Conservation (phyloP, 2,113 vertebrate genomes). For the Cercocebus atys region DNA sequence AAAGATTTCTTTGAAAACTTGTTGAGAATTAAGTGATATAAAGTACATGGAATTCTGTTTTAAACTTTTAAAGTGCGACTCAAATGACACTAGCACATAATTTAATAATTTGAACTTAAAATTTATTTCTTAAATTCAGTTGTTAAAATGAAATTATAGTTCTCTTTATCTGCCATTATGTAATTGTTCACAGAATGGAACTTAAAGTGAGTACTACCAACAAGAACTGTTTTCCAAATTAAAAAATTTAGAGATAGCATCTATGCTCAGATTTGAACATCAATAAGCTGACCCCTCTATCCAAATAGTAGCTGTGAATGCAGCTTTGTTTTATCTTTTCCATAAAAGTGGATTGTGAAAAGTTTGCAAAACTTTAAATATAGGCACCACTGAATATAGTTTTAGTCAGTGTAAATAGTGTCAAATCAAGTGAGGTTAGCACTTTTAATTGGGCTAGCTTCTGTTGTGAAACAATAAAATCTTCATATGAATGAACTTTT, state of each 20-base stretch:
- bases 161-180: background rate
- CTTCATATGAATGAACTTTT: background rate
- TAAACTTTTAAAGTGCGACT: background rate
- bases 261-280: background rate
- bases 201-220: background rate
- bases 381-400: background rate
- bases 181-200: background rate
- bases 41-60: background rate
- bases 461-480: background rate
- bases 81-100: background rate
- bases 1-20: background rate
- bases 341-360: background rate
- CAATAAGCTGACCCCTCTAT: background rate
- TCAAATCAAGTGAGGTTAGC: background rate
- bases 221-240: background rate
- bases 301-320: background rate
- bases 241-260: slow-evolving; percentile 5
- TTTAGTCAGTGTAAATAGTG: background rate
- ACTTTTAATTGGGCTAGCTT: background rate
- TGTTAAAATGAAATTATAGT: background rate
- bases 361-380: background rate
- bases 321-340: background rate
- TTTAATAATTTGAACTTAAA: background rate
- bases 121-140: background rate
- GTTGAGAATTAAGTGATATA: background rate